Base-by-base conservation (phyloP, 2,797 vertebrate genomes). In the Gadopsis marmoratus region DNA sequence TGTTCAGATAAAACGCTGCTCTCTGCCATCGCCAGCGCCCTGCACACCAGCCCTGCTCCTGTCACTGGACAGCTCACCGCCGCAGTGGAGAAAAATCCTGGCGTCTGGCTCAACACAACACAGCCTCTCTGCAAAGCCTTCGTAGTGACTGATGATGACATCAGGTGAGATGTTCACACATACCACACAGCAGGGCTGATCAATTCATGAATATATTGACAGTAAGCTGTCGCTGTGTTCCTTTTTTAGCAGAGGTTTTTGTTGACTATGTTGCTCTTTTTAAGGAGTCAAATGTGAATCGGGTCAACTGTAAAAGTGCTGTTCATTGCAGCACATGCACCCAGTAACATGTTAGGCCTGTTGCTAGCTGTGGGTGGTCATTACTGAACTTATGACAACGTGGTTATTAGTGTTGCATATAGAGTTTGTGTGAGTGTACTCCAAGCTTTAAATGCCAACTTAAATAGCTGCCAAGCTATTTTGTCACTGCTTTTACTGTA, bases 61-160 rank as follows among this genome's bases (percentile, higher is more conserved):
- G 97, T 99, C 94, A 99, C 97, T 0, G 98, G 98, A 0, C 98
- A 99, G 90, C 96, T 98, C 7, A 98, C 97, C 0, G 97, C 97
- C 0, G 97, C 97, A 0, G 98, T 99, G 64, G 98, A 99, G 93
- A 99, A 99, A 92, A 99, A 99, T 71, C 98, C 98, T 0, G 97
- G 97, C 0, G 97, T 99, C 1, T 99, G 98, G 98, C 96, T 99
- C 4, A 99, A 99, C 93, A 98, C 98, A 0, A 79, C 97, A 0
- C 98, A 99, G 82, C 98, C 98, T 0, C 97, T 99, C 61, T 99
- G 98, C 96, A 99, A 98, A 88, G 97, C 97, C 12, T 99, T 99
- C 74, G 96, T 98, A 89, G 97, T 99, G 87, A 99, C 97, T 0
- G 98, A 99, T 56, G 98, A 99, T 41, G 97, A 99, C 88, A 99